A percentile compares a stretch with the other conserved stretches of the same genome.
phyloP scores from a whole-genome alignment of 1,140 invertebrate genomes.

The Macrobrachium rosenbergii region DNA sequence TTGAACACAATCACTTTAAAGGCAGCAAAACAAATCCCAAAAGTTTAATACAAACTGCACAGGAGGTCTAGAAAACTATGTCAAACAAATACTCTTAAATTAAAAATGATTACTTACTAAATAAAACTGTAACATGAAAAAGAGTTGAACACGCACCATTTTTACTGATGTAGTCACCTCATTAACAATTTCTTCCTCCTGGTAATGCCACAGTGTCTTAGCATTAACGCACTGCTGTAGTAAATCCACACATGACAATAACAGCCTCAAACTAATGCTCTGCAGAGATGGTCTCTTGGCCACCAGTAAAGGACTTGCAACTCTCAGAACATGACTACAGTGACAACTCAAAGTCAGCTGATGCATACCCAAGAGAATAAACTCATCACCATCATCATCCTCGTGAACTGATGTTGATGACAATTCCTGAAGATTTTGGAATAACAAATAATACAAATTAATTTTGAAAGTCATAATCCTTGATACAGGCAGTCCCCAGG shows the following conservation, averaged over 20 bases:
- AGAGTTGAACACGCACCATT: background rate
- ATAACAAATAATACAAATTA: too few species aligned
- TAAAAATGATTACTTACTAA: too few species aligned
- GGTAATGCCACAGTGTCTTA: background rate
- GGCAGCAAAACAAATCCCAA: too few species aligned
- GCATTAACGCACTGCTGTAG: conserved; percentile 20
- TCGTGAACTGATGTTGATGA: conserved; percentile 39
- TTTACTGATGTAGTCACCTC: conserved; percentile 19
- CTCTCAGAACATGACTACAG: conserved; percentile 35
- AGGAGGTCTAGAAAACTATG: too few species aligned
- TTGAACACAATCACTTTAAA: too few species aligned
- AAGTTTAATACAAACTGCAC: too few species aligned
- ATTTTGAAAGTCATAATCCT: too few species aligned
- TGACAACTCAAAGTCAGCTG: conserved; percentile 39
- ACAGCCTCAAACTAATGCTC: conserved; percentile 26
- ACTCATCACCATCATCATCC: conserved; percentile 55
- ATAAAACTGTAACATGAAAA: too few species aligned
- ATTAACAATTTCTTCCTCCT: conserved; percentile 15
- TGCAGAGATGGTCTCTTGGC: conserved; percentile 26
- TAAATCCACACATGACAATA: conserved; percentile 20
- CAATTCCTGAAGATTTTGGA: conserved; percentile 4
- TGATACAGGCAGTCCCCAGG: too few species aligned
- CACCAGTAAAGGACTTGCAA: conserved; percentile 16
- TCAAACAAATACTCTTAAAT: too few species aligned
- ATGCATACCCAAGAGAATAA: conserved; percentile 53